Evolutionary conservation across 2,113 vertebrate genomes (phyloP).

Genomic region (Platysternon megacephalum): DNA sequence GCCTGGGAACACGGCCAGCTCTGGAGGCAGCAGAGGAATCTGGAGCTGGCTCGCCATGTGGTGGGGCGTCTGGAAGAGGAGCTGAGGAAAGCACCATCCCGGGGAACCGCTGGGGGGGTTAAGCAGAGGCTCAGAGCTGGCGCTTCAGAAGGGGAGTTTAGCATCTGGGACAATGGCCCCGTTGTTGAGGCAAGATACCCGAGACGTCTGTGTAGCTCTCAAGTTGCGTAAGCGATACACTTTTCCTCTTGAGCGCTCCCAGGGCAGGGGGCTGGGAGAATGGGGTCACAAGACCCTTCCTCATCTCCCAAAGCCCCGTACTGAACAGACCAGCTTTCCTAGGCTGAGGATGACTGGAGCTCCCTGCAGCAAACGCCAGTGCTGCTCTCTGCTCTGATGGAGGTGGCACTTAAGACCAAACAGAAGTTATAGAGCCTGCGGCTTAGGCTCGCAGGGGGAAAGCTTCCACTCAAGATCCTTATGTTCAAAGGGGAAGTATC

Average conservation of each 20-base stretch:
- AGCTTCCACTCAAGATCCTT: neutral
- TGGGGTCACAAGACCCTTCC: neutral
- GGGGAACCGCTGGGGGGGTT: fast-evolving
- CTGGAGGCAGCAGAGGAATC: neutral
- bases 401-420: neutral
- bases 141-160: neutral
- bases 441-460: neutral
- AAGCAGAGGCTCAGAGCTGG: neutral
- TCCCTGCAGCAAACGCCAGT: neutral
- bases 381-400: neutral
- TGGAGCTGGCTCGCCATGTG: neutral
- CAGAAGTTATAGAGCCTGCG: neutral
- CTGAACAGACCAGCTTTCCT: neutral
- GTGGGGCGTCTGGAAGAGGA: neutral
- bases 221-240: neutral
- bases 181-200: neutral
- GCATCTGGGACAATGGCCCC: neutral
- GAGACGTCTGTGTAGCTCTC: neutral
- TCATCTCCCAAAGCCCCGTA: neutral
- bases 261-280: neutral
- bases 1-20: slow-evolving; percentile 9
- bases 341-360: neutral
- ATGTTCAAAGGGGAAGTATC: neutral
- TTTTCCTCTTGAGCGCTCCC: neutral
- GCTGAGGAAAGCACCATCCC: neutral